Base-by-base conservation (phyloP, 2,888 invertebrate genomes). In the Abrostola tripartita region DNA sequence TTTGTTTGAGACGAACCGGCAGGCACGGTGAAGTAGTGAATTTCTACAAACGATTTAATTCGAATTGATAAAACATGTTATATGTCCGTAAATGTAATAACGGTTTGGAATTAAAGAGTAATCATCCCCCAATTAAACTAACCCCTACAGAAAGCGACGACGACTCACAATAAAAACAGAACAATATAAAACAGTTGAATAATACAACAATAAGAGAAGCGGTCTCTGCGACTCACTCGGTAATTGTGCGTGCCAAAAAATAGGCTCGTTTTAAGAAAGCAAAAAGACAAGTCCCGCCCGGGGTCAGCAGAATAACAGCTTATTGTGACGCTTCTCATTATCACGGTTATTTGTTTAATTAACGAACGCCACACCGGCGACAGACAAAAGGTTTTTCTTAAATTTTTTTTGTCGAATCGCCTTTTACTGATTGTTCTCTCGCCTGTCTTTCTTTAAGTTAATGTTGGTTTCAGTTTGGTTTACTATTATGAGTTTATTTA, bases 261-360 rank as follows among this genome's bases (percentile, higher is more conserved):
- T 68, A 76, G 62, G 54, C 56, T 55, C 63, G 53, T 55, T 54
- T 53, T 41, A 62, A 68, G 67, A 65, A 52, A 54, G 64, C 37
- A 61, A 74, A 78, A 73, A 67, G 73, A 77, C 68, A 62, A 68
- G 68, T 37, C 42, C 37, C 49, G 61, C 65, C 80, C 57, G 65
- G 55, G 78, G 74, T 79, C 82, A 74, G 59, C 24, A 47, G 59
- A 12, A 61, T 57, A 73, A 78, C 77, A 77, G 81, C 82, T 85
- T 82, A 85, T 85, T 86, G 85, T 83, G 64, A 42, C 52, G 71
- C 44, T 78, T 64, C 82, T 85, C 87, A 82, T 88, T 85, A 86
- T 82, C 79, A 75, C 85, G 82, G 88, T 86, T 86, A 85, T 85
- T 87, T 74, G 88, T 88, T 88, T 89, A 90, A 90, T 89, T 90